Percentiles rank a stretch among this genome's conserved stretches.
phyloP scores from a whole-genome alignment of 2,888 invertebrate genomes.

The Harmothoe impar region DNA sequence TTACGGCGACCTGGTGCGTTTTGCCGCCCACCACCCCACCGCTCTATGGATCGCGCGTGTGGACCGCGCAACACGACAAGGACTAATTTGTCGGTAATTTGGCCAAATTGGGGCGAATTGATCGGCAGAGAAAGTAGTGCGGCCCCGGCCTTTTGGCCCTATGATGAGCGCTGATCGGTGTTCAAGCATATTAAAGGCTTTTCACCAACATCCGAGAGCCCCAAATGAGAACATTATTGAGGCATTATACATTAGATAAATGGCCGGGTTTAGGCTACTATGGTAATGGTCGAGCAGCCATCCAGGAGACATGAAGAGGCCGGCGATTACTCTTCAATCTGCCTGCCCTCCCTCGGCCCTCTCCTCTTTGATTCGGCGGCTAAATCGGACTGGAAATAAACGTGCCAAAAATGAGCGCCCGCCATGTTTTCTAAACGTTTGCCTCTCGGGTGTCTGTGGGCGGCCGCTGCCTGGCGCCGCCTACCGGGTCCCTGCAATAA shows the following conservation, averaged over 20 bases:
- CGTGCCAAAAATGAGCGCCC: slow-evolving; percentile 59
- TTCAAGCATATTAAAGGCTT: slow-evolving; percentile 59
- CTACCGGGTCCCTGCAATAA: slow-evolving; percentile 39
- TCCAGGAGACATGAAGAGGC: slow-evolving; percentile 43
- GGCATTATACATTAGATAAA: slow-evolving; percentile 62
- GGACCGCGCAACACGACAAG: slow-evolving; percentile 60
- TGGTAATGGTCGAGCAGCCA: slow-evolving; percentile 1
- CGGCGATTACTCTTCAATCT: slow-evolving; percentile 48
- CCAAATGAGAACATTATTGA: slow-evolving; percentile 60
- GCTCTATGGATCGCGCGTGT: slow-evolving; percentile 58
- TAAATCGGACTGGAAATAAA: slow-evolving; percentile 37
- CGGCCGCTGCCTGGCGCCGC: not conserved
- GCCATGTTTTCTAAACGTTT: slow-evolving; percentile 65
- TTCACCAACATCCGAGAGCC: slow-evolving; percentile 60
- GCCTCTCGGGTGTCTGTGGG: slow-evolving; percentile 56
- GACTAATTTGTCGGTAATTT: slow-evolving; percentile 62
- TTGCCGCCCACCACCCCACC: not conserved
- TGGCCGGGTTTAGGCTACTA: slow-evolving; percentile 35
- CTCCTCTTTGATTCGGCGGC: slow-evolving; percentile 36
- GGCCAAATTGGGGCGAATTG: slow-evolving; percentile 61
- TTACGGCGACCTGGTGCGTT: slow-evolving; percentile 38
- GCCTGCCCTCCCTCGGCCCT: not conserved
- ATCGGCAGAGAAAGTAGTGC: slow-evolving; percentile 58
- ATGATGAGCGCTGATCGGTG: slow-evolving; percentile 61
- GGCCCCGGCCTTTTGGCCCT: slow-evolving; percentile 36